Conservation (phyloP, 2,888 invertebrate genomes). For the Mythimna ferrago region DNA sequence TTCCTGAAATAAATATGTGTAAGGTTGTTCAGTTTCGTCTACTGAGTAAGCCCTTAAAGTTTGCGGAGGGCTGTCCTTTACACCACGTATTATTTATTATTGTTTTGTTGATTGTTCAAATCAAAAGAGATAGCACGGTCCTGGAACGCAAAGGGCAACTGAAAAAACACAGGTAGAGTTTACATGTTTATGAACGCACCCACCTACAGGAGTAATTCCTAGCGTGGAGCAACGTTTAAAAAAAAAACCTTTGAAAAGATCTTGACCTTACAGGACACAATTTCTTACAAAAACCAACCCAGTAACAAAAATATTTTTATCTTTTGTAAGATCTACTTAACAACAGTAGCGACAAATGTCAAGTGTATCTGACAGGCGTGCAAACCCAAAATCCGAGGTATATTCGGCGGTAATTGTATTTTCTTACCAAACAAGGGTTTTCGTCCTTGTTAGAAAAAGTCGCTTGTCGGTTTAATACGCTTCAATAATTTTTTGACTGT, state of each 20-base stretch:
- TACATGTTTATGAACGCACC: no score
- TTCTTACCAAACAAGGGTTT: constrained; percentile 68
- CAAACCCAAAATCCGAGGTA: constrained; percentile 65
- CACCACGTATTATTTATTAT: no score
- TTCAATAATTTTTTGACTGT: background rate
- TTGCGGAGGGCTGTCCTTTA: no score
- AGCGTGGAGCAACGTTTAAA: no score
- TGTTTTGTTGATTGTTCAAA: no score
- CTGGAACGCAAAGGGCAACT: no score
- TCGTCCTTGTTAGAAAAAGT: background rate
- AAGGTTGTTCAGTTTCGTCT: no score
- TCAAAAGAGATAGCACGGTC: no score
- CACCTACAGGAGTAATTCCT: no score
- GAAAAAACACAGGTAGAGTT: no score
- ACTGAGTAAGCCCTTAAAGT: no score
- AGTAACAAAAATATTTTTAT: constrained; percentile 10
- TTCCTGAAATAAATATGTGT: no score
- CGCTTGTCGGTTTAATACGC: background rate
- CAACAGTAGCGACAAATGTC: constrained; percentile 41
- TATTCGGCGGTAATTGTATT: constrained; percentile 75
- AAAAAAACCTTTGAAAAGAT: background rate
- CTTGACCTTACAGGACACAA: background rate
- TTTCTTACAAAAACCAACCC: background rate
- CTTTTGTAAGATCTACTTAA: constrained; percentile 36
- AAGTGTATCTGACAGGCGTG: constrained; percentile 53